Percentiles rank a stretch among this genome's conserved stretches.
These are phyloP conservation scores for Herminia tarsipennalis DNA, from an alignment of 2,888 invertebrate species.

Conservation along the genomic window DNA sequence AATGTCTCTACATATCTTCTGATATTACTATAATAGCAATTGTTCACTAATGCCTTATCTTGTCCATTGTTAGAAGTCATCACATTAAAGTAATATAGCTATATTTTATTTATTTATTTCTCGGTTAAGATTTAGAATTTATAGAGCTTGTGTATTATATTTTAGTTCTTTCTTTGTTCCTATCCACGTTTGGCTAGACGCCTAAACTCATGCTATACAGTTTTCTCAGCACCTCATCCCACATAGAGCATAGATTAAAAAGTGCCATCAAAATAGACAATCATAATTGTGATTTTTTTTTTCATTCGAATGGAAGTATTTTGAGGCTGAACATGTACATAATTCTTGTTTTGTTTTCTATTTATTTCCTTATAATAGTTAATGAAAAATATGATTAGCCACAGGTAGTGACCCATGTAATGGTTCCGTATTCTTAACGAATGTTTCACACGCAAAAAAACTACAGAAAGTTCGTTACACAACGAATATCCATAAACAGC, in stretches of 20 bases:
- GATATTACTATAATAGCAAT: constrained; percentile 56
- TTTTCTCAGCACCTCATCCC: constrained; percentile 46
- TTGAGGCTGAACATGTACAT: constrained; percentile 77
- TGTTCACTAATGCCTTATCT: constrained; percentile 79
- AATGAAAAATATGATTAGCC: constrained; percentile 40
- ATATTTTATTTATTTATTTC: constrained; percentile 78
- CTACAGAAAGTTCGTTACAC: not conserved
- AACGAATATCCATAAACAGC: not conserved
- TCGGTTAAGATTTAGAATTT: constrained; percentile 64
- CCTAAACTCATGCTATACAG: constrained; percentile 29
- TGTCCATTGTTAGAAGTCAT: constrained; percentile 78
- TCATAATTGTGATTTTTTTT: constrained; percentile 40
- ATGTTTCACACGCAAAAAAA: not conserved
- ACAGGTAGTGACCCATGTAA: constrained; percentile 60
- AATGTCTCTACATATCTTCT: no score
- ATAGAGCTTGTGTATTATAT: constrained; percentile 44
- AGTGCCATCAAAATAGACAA: constrained; percentile 58
- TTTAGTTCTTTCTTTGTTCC: constrained; percentile 67
- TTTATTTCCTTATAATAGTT: constrained; percentile 67
- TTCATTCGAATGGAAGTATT: constrained; percentile 47
- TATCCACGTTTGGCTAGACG: constrained; percentile 56
- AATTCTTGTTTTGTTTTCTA: constrained; percentile 67
- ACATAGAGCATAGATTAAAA: constrained; percentile 41
- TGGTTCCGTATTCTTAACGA: constrained; percentile 50
- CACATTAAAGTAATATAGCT: constrained; percentile 72